Evolutionary conservation across 2,113 vertebrate genomes (phyloP).

Genomic region (Etia nguti): DNA sequence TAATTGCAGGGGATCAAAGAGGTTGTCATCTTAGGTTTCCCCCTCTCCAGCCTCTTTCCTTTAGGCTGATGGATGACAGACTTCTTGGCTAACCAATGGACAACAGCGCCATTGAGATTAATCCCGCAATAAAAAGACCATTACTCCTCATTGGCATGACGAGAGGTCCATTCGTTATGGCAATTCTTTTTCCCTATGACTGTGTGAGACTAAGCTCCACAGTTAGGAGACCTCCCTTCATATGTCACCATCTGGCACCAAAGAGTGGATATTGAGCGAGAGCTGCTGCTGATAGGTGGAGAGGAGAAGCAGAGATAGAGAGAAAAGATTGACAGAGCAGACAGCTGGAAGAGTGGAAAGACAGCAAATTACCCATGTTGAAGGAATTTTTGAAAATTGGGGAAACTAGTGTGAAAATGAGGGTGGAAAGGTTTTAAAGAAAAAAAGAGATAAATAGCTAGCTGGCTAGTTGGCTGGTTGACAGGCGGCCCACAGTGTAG

Average conservation of each 20-base stretch:
- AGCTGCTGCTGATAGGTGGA: background rate
- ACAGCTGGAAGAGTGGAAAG: background rate
- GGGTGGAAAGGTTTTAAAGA: background rate
- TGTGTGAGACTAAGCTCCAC: background rate
- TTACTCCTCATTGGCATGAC: conserved; percentile 44
- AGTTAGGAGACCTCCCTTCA: conserved; percentile 33
- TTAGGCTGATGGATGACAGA: conserved; percentile 48
- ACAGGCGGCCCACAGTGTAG: background rate
- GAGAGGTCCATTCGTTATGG: conserved; percentile 32
- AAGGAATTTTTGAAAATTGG: background rate
- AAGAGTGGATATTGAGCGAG: background rate
- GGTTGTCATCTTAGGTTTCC: conserved; percentile 35
- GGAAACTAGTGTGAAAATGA: background rate
- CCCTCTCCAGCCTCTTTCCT: background rate
- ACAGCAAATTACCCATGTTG: background rate
- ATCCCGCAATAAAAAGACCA: conserved; percentile 55
- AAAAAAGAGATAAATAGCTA: background rate
- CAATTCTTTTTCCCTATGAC: conserved; percentile 6
- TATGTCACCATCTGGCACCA: conserved; percentile 28
- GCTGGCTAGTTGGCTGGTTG: background rate
- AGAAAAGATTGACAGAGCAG: background rate
- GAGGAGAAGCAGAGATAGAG: background rate
- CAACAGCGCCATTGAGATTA: conserved; percentile 49
- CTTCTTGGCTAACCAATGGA: conserved; percentile 10
- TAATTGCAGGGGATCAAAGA: conserved; percentile 32